Conservation (phyloP, 2,797 vertebrate species). For the Betta splendens region DNA sequence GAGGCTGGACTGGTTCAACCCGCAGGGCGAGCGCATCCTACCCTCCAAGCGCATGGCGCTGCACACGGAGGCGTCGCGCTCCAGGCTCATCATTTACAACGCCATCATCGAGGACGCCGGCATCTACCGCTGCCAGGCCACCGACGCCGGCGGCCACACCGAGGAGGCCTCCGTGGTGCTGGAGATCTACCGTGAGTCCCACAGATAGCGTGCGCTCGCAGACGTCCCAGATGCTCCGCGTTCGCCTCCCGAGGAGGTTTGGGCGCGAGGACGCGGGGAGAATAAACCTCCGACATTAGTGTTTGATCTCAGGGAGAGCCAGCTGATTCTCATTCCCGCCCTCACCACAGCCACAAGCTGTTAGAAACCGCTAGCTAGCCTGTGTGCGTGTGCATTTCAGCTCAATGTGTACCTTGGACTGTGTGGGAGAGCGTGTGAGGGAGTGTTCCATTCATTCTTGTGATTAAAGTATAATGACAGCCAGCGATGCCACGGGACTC, state of each 20-base stretch:
- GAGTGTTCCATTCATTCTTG: slow-evolving; percentile 39
- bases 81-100: slow-evolving; percentile 95
- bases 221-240: slow-evolving; percentile 13
- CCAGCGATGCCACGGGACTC: slow-evolving; percentile 42
- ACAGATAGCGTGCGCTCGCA: slow-evolving; percentile 1
- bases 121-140: slow-evolving; percentile 95
- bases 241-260: slow-evolving; percentile 26
- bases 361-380: slow-evolving; percentile 2
- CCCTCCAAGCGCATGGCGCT: slow-evolving; percentile 88
- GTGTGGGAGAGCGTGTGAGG: slow-evolving; percentile 22
- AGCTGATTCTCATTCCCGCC: slow-evolving; percentile 46
- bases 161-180: slow-evolving; percentile 95
- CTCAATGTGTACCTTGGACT: slow-evolving; percentile 29
- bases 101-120: slow-evolving; percentile 96
- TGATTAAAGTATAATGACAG: slow-evolving; percentile 67
- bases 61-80: slow-evolving; percentile 90
- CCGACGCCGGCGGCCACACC: slow-evolving; percentile 87
- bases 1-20: slow-evolving; percentile 95
- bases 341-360: slow-evolving; percentile 19
- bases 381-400: slow-evolving; percentile 20
- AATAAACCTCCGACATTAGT: slow-evolving; percentile 48
- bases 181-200: slow-evolving; percentile 95
- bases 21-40: slow-evolving; percentile 92
- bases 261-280: slow-evolving; percentile 20
- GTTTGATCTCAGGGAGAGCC: slow-evolving; percentile 45